Base-by-base conservation (phyloP, 2,888 invertebrate species). In the Aleiodes leptofemur region DNA sequence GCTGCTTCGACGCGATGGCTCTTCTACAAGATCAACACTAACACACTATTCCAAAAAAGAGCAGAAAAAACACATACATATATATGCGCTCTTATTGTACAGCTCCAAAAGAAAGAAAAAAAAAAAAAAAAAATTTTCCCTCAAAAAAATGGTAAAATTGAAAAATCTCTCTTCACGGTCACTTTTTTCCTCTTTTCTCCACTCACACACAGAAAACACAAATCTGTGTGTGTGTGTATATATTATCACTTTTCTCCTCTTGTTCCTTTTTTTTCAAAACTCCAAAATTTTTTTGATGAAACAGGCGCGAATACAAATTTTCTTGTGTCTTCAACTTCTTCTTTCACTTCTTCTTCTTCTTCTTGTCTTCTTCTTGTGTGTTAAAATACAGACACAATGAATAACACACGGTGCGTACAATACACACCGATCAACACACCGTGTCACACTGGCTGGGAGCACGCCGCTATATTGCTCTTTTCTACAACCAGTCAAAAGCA, bases 371-470 rank as follows among this genome's bases (percentile, higher is more conserved):
- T 23, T 23, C 23, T 23, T 23, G 23, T 23, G 23, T 23, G 23
- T 23, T 23, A 23, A 23, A 23, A 23, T 2, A 23, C 23, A 23
- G 23, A 23, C 1, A 23, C 66, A 73, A 74, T 73, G 77, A 78
- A 76, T 74, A 77, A 77, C 80, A 79, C 80, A 23, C 23, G 23
- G 23, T 78, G 75, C 77, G 74, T 77, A 23, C 23, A 23, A 23
- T 23, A 23, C 23, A 84, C 86, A 77, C 79, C 73, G 77, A 77
- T 78, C 78, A 80, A 77, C 72, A 80, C 76, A 77, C 78, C 75
- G 81, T 82, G 83, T 81, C 82, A 82, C 78, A 87, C 80, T 86
- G 87, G 84, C 87, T 86, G 86, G 88, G 87, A 83, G 86, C 87
- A 87, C 88, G 88, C 87, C 88, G 87, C 87, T 85, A n/a, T 23